Evolutionary conservation across 2,888 invertebrate genomes (phyloP), one percentile per base, ranked within the genome.

Genomic region (Ectropis crepuscularia): DNA sequence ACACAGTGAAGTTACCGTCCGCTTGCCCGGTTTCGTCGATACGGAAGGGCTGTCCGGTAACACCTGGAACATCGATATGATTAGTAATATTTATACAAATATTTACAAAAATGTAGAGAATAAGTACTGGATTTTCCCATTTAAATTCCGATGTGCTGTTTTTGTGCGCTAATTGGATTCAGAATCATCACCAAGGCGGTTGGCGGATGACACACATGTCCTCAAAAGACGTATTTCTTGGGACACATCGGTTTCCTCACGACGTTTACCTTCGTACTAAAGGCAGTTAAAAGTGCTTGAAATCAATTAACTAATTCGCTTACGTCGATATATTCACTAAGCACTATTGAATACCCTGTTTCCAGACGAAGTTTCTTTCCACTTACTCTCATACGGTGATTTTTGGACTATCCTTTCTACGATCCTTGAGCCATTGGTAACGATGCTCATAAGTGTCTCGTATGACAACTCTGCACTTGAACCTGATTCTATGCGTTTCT

Each of bases 1-100:
- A 92, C 59, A 99, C 96, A 0, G 99, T 98, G 92, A 98, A 99
- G 88, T 99, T 99, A 8, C 99, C 99, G 85, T 99, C 98, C 0
- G 99, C 98, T 87, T 99, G 99, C 2, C 99, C 99, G 75, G 96
- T 95, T 74, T 95, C 94, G 92, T 99, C 98, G 72, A 99, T 94
- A 73, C 96, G 96, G 78, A 99, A 98, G 67, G 96, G 96, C 82
- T 98, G 96, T 16, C 99, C 99, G 59, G 98, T 97, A 77, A 99
- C 96, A 94, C 99, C 99, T 99, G 79, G 0, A 46, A 64, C 5
- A 12, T 5, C 10, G n/a, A n/a, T n/a, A n/a, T n/a, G 5, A 10
- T 41, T 36, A 41, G 41, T 41, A 7, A 41, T 41, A 10, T 41
- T 7, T 41, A 41, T 4, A 9, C 10, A 41, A 41, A 41, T 5